Percentiles rank a stretch among this genome's conserved stretches.
Evolutionary conservation across 2,888 invertebrate species (phyloP).

Genomic region (Andrena praecox): DNA sequence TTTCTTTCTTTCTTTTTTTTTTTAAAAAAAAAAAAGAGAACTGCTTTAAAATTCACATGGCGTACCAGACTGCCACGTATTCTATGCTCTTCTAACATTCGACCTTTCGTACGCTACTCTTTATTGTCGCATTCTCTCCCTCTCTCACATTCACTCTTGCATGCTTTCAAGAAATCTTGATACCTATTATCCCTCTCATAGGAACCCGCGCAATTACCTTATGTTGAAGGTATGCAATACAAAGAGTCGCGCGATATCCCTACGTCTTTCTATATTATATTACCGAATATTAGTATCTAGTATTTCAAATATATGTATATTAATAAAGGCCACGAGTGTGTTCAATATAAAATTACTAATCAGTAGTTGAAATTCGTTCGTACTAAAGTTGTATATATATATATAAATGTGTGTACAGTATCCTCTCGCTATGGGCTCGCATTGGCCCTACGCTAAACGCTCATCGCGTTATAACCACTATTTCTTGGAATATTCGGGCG

Average conservation of each 20-base stretch:
- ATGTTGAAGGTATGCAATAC: slow-evolving; percentile 66
- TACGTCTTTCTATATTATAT: slow-evolving; percentile 55
- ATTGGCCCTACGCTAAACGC: neutral
- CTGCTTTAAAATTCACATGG: slow-evolving; percentile 69
- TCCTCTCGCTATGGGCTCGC: neutral
- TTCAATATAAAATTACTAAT: slow-evolving; percentile 82
- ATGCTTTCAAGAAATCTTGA: slow-evolving; percentile 64
- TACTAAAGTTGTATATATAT: slow-evolving; percentile 67
- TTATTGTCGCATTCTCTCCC: slow-evolving; percentile 54
- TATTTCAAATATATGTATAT: slow-evolving; percentile 74
- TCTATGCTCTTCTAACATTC: slow-evolving; percentile 50
- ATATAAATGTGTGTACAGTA: slow-evolving; percentile 34
- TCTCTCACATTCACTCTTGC: slow-evolving; percentile 63
- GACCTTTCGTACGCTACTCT: slow-evolving; percentile 46
- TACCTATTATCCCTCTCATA: slow-evolving; percentile 54
- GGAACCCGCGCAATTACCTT: slow-evolving; percentile 61
- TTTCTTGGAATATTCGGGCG: no score
- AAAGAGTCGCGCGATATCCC: slow-evolving; percentile 64
- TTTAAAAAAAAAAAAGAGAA: slow-evolving; percentile 57
- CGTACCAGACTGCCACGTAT: slow-evolving; percentile 72
- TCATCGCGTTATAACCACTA: no score
- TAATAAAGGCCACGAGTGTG: slow-evolving; percentile 83
- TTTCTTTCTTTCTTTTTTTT: slow-evolving; percentile 44
- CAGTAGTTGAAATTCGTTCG: slow-evolving; percentile 73
- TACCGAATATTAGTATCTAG: slow-evolving; percentile 62